Base-by-base conservation (phyloP, 2,797 vertebrate species). In the Huso huso region DNA sequence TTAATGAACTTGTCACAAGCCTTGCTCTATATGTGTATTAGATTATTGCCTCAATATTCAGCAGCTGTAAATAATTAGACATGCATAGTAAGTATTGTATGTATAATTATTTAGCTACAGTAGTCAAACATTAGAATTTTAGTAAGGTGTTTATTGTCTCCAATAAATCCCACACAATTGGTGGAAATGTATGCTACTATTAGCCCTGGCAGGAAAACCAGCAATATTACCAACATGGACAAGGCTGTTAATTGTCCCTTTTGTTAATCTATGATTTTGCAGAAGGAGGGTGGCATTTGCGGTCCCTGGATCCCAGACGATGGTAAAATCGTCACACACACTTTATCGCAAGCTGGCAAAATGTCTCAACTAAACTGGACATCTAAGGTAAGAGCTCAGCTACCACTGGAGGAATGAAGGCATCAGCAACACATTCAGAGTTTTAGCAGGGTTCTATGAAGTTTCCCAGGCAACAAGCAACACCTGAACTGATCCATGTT, bases 291-390 rank as follows among this genome's bases (percentile, higher is more conserved):
- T 9, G 83, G 86, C 1, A 89, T 91, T 67, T 92, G 89, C 69
- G 89, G 87, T 48, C 88, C 85, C 0, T 85, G 89, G 89, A 89
- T 91, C 52, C 90, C 89, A 64, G 90, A 90, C 4, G 87, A 91
- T 59, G 89, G 87, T 2, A 79, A 89, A 79, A 91, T 87, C 72
- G 87, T 90, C 66, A 91, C 90, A 49, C 90, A 92, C 74, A 90
- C 88, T 0, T 78, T 88, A 1, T 90, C 89, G 62, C 84, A 89
- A 77, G 86, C 89, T 4, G 90, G 88, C 48, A 89, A 77, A 71
- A 89, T 91, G 80, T 77, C 74, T 48, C 87, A 88, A 71, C 76
- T 80, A 64, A 82, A 83, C 70, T 92, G 90, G 88, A 89, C 80
- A 13, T 85, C 82, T 72, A 91, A 92, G 85, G 90, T 88, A 72